Percentiles rank a stretch among this genome's conserved stretches.
Conservation (phyloP, 2,113 vertebrate species). For the Lonchura striata region DNA sequence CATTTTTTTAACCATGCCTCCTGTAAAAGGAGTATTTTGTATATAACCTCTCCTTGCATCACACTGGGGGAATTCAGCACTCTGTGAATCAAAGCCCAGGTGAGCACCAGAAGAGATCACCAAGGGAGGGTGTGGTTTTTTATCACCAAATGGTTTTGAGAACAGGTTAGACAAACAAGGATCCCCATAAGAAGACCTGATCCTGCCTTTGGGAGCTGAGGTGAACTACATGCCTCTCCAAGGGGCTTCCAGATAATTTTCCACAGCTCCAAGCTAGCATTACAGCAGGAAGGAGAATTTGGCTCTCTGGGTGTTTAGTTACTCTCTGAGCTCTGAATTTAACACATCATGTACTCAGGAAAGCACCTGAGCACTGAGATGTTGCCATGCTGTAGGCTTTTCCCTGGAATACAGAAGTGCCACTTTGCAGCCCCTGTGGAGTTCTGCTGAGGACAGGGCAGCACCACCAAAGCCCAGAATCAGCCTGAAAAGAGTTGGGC, state of each 20-base stretch:
- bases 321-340: neutral
- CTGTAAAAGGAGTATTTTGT: conserved; percentile 14
- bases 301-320: neutral
- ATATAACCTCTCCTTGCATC: neutral
- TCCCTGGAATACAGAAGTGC: neutral
- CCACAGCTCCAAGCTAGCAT: neutral
- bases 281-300: neutral
- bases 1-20: neutral
- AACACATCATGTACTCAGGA: accelerated
- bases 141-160: neutral
- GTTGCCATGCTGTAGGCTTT: neutral
- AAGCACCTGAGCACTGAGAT: neutral
- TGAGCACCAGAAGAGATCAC: neutral
- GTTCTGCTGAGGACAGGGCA: neutral
- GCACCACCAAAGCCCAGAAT: neutral
- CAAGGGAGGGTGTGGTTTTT: neutral
- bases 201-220: neutral
- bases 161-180: neutral
- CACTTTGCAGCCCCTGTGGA: neutral
- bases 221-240: neutral
- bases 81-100: conserved; percentile 20
- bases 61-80: neutral
- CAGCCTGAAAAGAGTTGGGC: neutral
- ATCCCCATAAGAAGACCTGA: neutral
- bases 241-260: neutral